Percentiles rank a stretch among this genome's conserved stretches.
These are phyloP conservation scores for Unio pictorum DNA, from an alignment of 2,888 invertebrate genomes.

Conservation along the genomic window DNA sequence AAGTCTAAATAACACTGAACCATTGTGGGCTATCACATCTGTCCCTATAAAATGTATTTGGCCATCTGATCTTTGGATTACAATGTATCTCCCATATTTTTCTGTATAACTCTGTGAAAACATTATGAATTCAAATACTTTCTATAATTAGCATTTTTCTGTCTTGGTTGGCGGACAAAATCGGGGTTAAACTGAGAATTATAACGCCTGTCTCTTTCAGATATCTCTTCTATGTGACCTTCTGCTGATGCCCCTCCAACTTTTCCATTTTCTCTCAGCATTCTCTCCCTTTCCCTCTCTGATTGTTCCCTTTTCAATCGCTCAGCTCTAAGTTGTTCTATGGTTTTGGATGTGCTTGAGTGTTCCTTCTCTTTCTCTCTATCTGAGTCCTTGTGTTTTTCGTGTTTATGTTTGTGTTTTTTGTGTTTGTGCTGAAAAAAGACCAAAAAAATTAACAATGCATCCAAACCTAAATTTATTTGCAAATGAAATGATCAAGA, in stretches of 20 bases:
- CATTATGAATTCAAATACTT: too few relatives aligned
- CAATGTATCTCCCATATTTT: too few relatives aligned
- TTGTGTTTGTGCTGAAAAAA: slow-evolving; percentile 42
- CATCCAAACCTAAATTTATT: neutral
- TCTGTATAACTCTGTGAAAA: too few relatives aligned
- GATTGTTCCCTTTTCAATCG: slow-evolving; percentile 85
- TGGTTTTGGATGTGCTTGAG: slow-evolving; percentile 61
- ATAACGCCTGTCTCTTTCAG: slow-evolving; percentile 82
- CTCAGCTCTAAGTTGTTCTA: slow-evolving; percentile 83
- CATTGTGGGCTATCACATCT: too few relatives aligned
- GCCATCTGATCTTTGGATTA: too few relatives aligned
- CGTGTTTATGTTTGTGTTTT: slow-evolving; percentile 34
- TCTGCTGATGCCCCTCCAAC: slow-evolving; percentile 67
- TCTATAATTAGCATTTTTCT: slow-evolving; percentile 9
- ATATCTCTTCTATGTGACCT: slow-evolving; percentile 23
- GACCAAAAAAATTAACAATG: neutral
- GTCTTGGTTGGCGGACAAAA: slow-evolving; percentile 62
- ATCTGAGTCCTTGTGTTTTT: slow-evolving; percentile 65
- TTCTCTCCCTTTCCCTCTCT: slow-evolving; percentile 82
- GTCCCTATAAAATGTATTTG: too few relatives aligned
- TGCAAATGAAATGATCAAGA: too few relatives aligned
- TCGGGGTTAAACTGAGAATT: slow-evolving; percentile 96
- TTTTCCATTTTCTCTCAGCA: slow-evolving; percentile 80
- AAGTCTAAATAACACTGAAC: too few relatives aligned
- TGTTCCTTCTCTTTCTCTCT: slow-evolving; percentile 51